Base-by-base conservation (phyloP, 2,797 vertebrate species). In the Muraenolepis orangiensis region DNA sequence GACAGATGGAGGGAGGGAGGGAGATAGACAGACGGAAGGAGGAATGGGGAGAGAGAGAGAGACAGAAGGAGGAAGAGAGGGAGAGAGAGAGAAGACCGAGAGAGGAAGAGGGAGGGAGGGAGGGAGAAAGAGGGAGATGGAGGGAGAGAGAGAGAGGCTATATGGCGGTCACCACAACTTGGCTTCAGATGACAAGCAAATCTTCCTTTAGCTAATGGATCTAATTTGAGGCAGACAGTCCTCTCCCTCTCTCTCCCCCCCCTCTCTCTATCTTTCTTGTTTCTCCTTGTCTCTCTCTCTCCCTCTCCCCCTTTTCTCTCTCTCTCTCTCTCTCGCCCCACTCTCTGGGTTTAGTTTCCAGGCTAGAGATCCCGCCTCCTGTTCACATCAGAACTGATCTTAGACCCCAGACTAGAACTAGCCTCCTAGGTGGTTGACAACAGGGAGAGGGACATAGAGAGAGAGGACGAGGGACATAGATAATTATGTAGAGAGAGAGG, bases 101-200 rank as follows among this genome's bases (percentile, higher is more conserved):
- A n/a, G 4, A n/a, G 18, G n/a, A 5, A n/a, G 46, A n/a, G 46
- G 11, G 18, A 51, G 46, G n/a, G 42, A 51, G 42, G 20, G 18
- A 20, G 42, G 8, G 18, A 51, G 42, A 20, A 18, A 51, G 42
- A 51, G 42, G n/a, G n/a, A n/a, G n/a, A n/a, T n/a, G n/a, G n/a
- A n/a, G n/a, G 8, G 42, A 18, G 42, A 20, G 42, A 51, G 42
- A 51, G 32, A 8, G 3, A 3, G 3, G 32, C 10, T 42, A 34
- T 34, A 34, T 34, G 3, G 3, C 32, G 32, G 36, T 38, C 6
- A 38, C 36, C 36, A 38, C 36, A 51, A 83, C 36, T 74, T 72
- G 73, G 82, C 78, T 79, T 81, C 74, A 74, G 73, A 84, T 76
- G 77, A 84, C 74, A 74, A 69, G 74, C 66, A 76, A 86, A 74